Conservation (phyloP, 2,113 vertebrate genomes). For the Psettodes erumei region DNA sequence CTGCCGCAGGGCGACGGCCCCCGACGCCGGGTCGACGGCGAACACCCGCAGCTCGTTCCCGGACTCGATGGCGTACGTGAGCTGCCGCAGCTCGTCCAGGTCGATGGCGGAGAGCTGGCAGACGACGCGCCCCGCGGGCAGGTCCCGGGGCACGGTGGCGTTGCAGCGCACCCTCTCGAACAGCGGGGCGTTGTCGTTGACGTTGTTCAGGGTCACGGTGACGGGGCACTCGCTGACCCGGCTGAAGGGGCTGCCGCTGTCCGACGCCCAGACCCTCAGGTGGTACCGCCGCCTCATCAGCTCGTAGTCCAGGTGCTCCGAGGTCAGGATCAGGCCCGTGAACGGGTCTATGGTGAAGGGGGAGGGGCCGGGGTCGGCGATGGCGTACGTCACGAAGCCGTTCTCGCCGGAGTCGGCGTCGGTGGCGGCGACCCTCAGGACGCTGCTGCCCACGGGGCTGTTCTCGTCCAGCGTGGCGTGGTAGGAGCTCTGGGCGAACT, state of each 20-base stretch:
- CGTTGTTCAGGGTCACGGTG: constrained; percentile 90
- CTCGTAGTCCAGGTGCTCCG: constrained; percentile 92
- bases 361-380: constrained; percentile 81
- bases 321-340: constrained; percentile 89
- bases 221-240: constrained; percentile 89
- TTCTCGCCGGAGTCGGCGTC: constrained; percentile 90
- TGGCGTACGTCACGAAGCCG: constrained; percentile 88
- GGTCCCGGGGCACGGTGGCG: constrained; percentile 84
- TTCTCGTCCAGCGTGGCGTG: constrained; percentile 89
- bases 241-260: constrained; percentile 92
- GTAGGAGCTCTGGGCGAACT: constrained; percentile 86
- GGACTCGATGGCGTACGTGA: constrained; percentile 88
- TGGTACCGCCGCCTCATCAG: constrained; percentile 91
- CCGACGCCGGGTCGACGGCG: constrained; percentile 86
- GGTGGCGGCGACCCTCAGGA: constrained; percentile 87
- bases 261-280: constrained; percentile 92
- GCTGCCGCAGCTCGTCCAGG: constrained; percentile 91
- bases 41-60: constrained; percentile 92
- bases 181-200: constrained; percentile 93
- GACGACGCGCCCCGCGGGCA: constrained; percentile 82
- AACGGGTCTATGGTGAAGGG: constrained; percentile 93
- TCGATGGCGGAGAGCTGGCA: constrained; percentile 90
- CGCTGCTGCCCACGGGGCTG: constrained; percentile 87
- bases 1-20: constrained; percentile 84
- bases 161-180: constrained; percentile 95